Conservation (phyloP, 1,140 invertebrate species). For the Trichonephila clavata region DNA sequence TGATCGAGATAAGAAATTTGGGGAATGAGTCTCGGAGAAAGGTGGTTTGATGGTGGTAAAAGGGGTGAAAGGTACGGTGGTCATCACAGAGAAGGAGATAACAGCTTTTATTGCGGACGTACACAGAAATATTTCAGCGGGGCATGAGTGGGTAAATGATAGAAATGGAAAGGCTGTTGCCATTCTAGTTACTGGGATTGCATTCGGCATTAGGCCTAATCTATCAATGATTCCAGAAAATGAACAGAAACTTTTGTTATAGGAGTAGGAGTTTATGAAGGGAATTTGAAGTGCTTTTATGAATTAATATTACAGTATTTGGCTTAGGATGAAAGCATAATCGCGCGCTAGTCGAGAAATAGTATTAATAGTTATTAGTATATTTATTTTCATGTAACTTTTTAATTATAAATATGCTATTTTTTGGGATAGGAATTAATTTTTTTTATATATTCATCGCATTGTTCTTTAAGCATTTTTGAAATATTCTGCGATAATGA, state of each 20-base stretch:
- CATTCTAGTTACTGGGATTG: not conserved
- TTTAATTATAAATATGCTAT: no score
- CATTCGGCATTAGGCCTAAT: not conserved
- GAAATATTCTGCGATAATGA: no score
- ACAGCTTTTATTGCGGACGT: slow-evolving; percentile 31
- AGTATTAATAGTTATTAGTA: no score
- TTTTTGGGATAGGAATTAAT: no score
- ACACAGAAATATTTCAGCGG: slow-evolving; percentile 28
- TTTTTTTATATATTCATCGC: no score
- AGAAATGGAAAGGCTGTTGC: not conserved
- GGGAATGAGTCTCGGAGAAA: slow-evolving; percentile 42
- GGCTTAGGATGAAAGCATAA: no score
- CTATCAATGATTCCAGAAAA: not conserved
- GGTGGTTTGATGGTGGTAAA: slow-evolving; percentile 33
- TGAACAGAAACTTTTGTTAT: not conserved
- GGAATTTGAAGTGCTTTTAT: no score
- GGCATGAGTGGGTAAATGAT: not conserved
- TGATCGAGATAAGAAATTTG: slow-evolving; percentile 48
- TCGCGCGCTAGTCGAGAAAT: no score
- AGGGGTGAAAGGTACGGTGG: slow-evolving; percentile 36
- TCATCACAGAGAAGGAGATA: slow-evolving; percentile 32
- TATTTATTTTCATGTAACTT: no score
- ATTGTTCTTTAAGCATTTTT: no score
- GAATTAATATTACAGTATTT: no score
- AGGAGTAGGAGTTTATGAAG: no score